These are phyloP conservation scores for Tympanuchus pallidicinctus DNA, from an alignment of 2,113 vertebrate genomes.

Conservation along the genomic window DNA sequence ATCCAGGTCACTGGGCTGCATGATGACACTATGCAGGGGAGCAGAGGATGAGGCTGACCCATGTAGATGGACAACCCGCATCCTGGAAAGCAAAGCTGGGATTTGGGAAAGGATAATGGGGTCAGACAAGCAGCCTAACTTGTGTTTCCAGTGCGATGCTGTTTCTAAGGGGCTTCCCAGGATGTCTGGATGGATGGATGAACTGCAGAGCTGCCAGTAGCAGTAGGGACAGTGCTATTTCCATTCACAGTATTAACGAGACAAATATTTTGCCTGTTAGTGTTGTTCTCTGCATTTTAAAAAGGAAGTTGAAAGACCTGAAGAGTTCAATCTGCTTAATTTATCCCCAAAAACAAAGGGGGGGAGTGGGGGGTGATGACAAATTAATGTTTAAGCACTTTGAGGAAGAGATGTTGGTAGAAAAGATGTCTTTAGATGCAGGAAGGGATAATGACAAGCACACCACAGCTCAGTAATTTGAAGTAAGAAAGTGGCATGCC, in stretches of 20 bases:
- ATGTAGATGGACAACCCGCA: accelerated
- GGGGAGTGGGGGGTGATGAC: not conserved
- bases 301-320: not conserved
- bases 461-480: not conserved
- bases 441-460: accelerated
- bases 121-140: not conserved
- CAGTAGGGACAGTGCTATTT: not conserved
- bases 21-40: not conserved
- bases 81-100: not conserved
- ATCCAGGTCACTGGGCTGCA: not conserved
- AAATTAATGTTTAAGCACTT: not conserved
- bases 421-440: not conserved
- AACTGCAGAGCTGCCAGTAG: not conserved
- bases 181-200: not conserved
- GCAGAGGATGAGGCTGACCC: accelerated
- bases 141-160: not conserved
- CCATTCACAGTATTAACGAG: not conserved
- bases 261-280: not conserved
- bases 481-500: not conserved
- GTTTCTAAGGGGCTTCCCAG: not conserved
- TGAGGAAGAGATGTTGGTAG: not conserved
- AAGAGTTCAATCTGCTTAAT: not conserved
- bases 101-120: not conserved
- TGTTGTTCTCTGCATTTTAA: not conserved
- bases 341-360: not conserved